phyloP scores from a whole-genome alignment of 2,113 vertebrate genomes.

The Cisticola juncidis region DNA sequence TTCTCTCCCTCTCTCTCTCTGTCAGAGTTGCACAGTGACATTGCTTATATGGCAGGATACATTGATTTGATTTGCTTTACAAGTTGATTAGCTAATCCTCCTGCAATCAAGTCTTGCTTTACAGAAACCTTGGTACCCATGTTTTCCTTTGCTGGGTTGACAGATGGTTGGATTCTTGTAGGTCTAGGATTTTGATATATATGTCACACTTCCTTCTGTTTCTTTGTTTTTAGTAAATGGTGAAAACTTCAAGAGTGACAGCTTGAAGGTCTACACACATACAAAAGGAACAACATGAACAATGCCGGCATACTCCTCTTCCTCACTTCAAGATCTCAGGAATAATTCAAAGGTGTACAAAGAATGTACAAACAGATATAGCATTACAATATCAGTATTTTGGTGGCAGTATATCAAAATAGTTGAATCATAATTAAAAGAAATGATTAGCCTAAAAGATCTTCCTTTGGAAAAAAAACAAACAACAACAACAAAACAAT shows the following conservation, averaged over 20 bases:
- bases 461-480: background rate
- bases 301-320: background rate
- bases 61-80: constrained; percentile 36
- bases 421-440: background rate
- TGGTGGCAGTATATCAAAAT: background rate
- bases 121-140: background rate
- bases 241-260: constrained; percentile 6
- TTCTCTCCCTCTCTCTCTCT: background rate
- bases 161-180: background rate
- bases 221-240: background rate
- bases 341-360: background rate
- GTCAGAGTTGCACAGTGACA: constrained; percentile 18
- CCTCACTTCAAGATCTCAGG: background rate
- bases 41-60: constrained; percentile 18
- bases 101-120: constrained; percentile 17
- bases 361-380: background rate
- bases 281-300: background rate
- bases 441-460: background rate
- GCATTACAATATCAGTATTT: background rate
- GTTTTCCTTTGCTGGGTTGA: background rate
- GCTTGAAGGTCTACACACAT: background rate
- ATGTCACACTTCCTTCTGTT: background rate
- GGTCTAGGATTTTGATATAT: background rate
- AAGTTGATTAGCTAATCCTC: background rate
- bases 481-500: background rate